Conservation (phyloP, 1,140 invertebrate genomes). For the Drosophila pseudoananassae region DNA sequence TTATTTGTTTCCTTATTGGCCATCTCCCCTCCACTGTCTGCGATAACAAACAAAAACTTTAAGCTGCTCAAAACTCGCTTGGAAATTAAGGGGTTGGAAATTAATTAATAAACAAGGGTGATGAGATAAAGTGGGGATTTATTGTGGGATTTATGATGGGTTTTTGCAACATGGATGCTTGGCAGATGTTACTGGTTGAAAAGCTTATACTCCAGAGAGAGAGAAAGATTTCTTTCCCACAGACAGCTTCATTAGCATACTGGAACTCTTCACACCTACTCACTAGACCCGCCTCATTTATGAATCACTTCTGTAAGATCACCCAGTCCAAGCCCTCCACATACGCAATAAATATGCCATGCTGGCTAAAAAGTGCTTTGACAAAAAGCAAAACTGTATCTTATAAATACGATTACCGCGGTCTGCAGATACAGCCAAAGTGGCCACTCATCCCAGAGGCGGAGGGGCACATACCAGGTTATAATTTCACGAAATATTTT, state of each 20-base stretch:
- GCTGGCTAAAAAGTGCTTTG: conserved; percentile 51
- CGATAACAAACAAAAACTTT: conserved; percentile 59
- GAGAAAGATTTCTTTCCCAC: neutral
- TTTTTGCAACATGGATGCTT: neutral
- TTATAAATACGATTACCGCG: conserved; percentile 73
- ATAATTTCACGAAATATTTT: conserved; percentile 82
- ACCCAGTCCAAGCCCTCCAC: conserved; percentile 2
- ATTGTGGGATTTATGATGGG: conserved; percentile 9
- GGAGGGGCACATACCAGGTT: conserved; percentile 55
- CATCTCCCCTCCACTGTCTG: conserved; percentile 31
- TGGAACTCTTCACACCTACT: conserved; percentile 34
- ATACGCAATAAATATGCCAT: conserved; percentile 51
- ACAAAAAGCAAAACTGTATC: conserved; percentile 62
- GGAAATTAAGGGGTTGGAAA: conserved; percentile 25
- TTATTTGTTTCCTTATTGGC: conserved; percentile 35
- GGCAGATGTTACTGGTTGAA: neutral
- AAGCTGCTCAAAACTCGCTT: conserved; percentile 31
- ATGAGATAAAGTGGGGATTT: conserved; percentile 33
- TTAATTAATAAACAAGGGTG: conserved; percentile 38
- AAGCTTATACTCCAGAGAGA: no score
- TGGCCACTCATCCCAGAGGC: conserved; percentile 30
- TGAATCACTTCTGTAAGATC: conserved; percentile 16
- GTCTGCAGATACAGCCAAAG: conserved; percentile 1
- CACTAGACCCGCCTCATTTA: conserved; percentile 14
- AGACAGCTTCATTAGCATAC: conserved; percentile 31